Base-by-base conservation (phyloP, 2,888 invertebrate species). In the Exephanes ischioxanthus region DNA sequence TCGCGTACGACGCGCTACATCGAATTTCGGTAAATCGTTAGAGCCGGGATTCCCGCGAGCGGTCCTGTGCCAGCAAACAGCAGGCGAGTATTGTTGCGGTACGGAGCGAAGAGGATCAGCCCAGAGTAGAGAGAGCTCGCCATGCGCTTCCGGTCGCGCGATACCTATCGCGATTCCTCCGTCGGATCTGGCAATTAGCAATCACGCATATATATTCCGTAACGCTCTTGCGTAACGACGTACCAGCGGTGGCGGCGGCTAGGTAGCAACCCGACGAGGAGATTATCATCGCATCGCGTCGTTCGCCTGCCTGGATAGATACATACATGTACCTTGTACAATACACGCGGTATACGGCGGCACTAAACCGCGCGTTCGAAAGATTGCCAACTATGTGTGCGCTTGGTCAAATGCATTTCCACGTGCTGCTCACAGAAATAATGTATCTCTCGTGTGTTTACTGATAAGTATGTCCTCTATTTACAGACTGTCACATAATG, bases 151-250 rank as follows among this genome's bases (percentile, higher is more conserved):
- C 91, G 91, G 89, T 79, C 86, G 83, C 68, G 71, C 86, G 92
- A 92, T 92, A 90, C 89, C 87, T 80, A 93, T 92, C 91, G 84
- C 87, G 88, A 90, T 90, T 89, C 90, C 89, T 89, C 89, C 88
- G 86, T 83, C 83, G 89, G 87, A 90, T 90, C 89, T 88, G 86
- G 89, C 91, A 93, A 93, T 93, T 92, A 92, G 91, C 89, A 90
- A 93, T 93, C 91, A 92, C 92, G 92, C 92, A 91, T 92, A 87
- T 84, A 88, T 89, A 91, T 91, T 91, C 90, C 91, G 91, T 92
- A 91, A 92, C 91, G 89, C 83, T 88, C 80, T 93, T 93, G 92
- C 91, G 91, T 90, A 93, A 92, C 90, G 87, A 89, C 86, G 82
- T 85, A 86, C 80, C 72, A 76, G 75, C 75, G 3, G 86, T 79